Conservation (phyloP, 23 tunicate species). For the Diplosoma virens region DNA sequence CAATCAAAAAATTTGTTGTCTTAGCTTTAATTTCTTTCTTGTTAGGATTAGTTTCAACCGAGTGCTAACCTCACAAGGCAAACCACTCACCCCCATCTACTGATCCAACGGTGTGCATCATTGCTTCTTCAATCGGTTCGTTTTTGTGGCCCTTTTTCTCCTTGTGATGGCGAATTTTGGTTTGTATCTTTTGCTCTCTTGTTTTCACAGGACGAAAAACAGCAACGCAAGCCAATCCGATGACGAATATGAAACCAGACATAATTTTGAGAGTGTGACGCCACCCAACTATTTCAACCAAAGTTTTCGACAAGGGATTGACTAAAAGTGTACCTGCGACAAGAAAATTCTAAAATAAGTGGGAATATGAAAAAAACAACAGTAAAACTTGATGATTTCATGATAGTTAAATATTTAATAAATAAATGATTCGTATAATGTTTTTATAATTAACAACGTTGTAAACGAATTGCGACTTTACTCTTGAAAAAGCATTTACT, state of each 20-base stretch:
- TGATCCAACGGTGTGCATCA: background rate
- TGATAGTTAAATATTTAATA: no score
- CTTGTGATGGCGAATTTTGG: slow-evolving; percentile 23
- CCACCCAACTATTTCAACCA: slow-evolving; percentile 66
- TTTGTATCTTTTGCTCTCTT: slow-evolving; percentile 57
- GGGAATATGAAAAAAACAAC: no score
- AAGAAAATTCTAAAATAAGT: no score
- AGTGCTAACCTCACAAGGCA: no score
- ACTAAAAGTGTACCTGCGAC: slow-evolving; percentile 64
- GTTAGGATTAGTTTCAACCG: no score
- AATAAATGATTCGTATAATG: no score
- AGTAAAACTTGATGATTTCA: no score
- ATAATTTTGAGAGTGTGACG: slow-evolving; percentile 66
- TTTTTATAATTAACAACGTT: no score
- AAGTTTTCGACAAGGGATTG: slow-evolving; percentile 57
- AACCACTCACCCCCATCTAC: slow-evolving; percentile 14
- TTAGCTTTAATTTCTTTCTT: no score
- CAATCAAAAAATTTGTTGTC: no score
- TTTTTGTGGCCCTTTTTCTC: slow-evolving; percentile 9
- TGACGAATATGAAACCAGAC: slow-evolving; percentile 53
- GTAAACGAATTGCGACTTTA: no score
- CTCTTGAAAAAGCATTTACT: no score
- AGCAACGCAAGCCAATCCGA: slow-evolving; percentile 75
- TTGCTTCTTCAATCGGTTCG: slow-evolving; percentile 22
- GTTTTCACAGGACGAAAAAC: slow-evolving; percentile 73